phyloP scores from a whole-genome alignment of 2,797 vertebrate genomes.

The Ibycter americanus region DNA sequence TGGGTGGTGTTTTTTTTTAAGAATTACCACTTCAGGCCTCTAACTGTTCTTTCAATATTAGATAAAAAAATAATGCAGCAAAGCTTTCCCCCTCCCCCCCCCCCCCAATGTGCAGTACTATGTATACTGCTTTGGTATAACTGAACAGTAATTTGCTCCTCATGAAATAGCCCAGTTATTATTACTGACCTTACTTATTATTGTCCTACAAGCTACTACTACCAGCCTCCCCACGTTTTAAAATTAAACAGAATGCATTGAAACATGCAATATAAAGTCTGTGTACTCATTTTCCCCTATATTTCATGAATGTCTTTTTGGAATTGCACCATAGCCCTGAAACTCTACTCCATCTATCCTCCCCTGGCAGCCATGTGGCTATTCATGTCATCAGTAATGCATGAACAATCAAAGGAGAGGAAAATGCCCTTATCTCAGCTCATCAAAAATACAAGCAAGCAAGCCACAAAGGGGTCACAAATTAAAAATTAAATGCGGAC shows the following conservation, averaged over 20 bases:
- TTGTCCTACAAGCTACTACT: not conserved
- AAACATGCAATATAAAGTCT: not conserved
- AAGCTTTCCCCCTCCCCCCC: no score
- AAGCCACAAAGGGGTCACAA: constrained; percentile 45
- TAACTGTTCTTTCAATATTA: not conserved
- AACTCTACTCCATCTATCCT: not conserved
- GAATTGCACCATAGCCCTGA: not conserved
- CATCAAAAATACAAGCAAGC: constrained; percentile 72
- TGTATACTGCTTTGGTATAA: not conserved
- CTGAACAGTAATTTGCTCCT: not conserved
- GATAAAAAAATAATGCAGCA: not conserved
- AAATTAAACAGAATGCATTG: not conserved
- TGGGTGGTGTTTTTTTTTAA: not conserved
- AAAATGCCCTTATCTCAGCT: constrained; percentile 64
- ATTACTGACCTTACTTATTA: not conserved
- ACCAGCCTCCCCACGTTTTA: not conserved
- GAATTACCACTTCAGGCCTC: not conserved
- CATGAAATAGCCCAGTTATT: not conserved
- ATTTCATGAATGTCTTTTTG: constrained; percentile 4
- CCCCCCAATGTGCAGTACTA: not conserved
- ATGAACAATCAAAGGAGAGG: constrained; percentile 22
- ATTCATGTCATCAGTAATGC: constrained; percentile 48
- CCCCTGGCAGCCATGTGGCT: constrained; percentile 7
- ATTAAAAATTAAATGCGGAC: constrained; percentile 71
- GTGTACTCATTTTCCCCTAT: not conserved